phyloP scores from a whole-genome alignment of 1,140 invertebrate genomes.

The Augochlora pura region DNA sequence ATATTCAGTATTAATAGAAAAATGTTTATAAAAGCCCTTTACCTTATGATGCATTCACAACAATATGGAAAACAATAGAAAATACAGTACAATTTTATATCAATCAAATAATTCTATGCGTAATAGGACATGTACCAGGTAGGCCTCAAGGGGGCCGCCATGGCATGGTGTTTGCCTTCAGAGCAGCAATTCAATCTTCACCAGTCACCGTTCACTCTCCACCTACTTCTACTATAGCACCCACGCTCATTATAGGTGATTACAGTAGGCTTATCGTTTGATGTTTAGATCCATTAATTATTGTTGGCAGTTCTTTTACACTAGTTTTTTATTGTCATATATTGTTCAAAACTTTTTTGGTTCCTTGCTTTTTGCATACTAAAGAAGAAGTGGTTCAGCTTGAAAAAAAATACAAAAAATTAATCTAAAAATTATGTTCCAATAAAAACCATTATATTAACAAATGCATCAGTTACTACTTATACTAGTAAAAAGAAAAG shows the following conservation, averaged over 20 bases:
- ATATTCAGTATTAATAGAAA: background rate
- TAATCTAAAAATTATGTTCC: background rate
- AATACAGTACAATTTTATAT: slow-evolving; percentile 23
- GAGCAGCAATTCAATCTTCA: slow-evolving; percentile 79
- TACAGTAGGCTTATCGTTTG: slow-evolving; percentile 73
- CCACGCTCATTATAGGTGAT: slow-evolving; percentile 80
- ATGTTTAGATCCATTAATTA: slow-evolving; percentile 64
- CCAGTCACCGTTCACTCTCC: slow-evolving; percentile 81
- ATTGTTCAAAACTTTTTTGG: background rate
- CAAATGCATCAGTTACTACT: background rate
- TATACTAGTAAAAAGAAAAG: background rate
- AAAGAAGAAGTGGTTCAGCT: slow-evolving; percentile 13
- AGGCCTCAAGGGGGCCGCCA: slow-evolving; percentile 85
- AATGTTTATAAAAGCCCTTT: background rate
- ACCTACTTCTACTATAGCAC: slow-evolving; percentile 83
- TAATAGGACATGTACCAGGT: slow-evolving; percentile 84
- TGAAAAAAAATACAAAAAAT: background rate
- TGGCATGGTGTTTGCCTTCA: slow-evolving; percentile 85
- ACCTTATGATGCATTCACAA: background rate
- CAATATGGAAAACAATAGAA: background rate
- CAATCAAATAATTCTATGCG: slow-evolving; percentile 74
- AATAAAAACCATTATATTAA: background rate
- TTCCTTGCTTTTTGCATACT: slow-evolving; percentile 3
- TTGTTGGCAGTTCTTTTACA: background rate
- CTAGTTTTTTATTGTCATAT: background rate